Evolutionary conservation across 2,113 vertebrate species (phyloP), one percentile per base, ranked within the genome.

Genomic region (Lutjanus erythropterus): DNA sequence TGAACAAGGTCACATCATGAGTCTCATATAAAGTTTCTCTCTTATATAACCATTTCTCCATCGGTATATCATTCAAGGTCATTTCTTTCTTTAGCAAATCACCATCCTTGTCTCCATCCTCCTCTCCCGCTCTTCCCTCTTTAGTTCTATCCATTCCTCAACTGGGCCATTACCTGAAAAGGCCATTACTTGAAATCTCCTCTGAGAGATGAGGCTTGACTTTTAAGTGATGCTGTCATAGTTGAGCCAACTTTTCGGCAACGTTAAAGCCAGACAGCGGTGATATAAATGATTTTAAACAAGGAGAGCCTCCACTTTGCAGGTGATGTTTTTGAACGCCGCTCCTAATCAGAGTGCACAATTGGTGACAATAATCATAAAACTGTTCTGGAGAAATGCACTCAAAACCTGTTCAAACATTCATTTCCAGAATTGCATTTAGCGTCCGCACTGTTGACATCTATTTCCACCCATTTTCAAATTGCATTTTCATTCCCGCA

Each of bases 121-220:
- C 71, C 16, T 66, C 56, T 60, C 29, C 21, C 12, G 14, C 55
- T 39, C 66, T 52, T 44, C 70, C 33, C 59, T 19, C 47, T 55
- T 75, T 25, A 14, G 70, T 42, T 74, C 61, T 4, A 59, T 71
- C 75, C 78, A 83, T 90, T 67, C 71, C 61, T 85, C 81, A 84
- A 62, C 81, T 62, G 80, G 81, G 42, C 80, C 88, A 83, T 90
- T 84, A 91, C 77, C 81, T 67, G 27, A 78, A 78, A 81, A 91
- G 81, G 79, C 83, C 85, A 82, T 88, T 85, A 85, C 65, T 55
- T 61, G 62, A 69, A 79, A 78, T 79, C 91, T 80, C 80, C 72
- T 55, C 70, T 50, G 80, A 87, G 79, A 83, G 68, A 84, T 76
- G 79, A 88, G 77, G 72, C 77, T 74, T 18, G 59, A 89, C 80